Evolutionary conservation across 2,113 vertebrate species (phyloP), one percentile per base, ranked within the genome.

Genomic region (Ochotona curzoniae): DNA sequence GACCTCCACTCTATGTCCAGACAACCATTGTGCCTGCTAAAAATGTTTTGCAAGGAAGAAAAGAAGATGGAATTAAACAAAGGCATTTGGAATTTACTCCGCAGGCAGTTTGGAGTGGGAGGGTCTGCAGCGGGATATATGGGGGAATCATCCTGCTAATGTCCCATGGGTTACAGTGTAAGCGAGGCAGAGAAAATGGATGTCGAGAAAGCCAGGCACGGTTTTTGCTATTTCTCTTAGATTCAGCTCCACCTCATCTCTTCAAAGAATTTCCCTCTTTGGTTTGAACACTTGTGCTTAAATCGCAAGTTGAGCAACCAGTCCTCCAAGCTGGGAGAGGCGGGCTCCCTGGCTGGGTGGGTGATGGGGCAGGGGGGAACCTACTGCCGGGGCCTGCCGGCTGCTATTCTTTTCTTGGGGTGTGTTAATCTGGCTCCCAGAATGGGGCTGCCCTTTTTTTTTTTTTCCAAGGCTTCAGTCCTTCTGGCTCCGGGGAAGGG

Each of bases 401-500:
- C 30, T 78, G 32, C 38, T 1, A 1, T 21, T 21, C 85, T 79
- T 3, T 28, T 17, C 79, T 38, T 0, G 6, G 44, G 44, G 66
- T 23, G 61, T n/a, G 57, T 25, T 87, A 25, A 66, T 84, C 84
- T 23, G 82, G 61, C 44, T 83, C 87, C 76, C 74, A 85, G 92
- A 54, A 38, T 25, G 92, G 69, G 51, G 84, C 90, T 12, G 21
- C 28, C 51, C 51, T 61, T 26, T 57, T 57, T 4, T 57, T 57
- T 4, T 57, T 57, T 57, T 69, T 54, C 44, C 0, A 9, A 8
- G 60, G 26, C 35, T 10, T 38, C n/a, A 0, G 1, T 0, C 5
- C 26, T 71, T 60, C 38, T 49, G 82, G 96, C 96, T 76, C 60
- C 28, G 0, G 96, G 95, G 95, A 95, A 82, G 91, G 8, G 12